A percentile compares a stretch with the other conserved stretches of the same genome.
Conservation (phyloP, 2,888 invertebrate genomes). For the Leptinotarsa peninsularis region DNA sequence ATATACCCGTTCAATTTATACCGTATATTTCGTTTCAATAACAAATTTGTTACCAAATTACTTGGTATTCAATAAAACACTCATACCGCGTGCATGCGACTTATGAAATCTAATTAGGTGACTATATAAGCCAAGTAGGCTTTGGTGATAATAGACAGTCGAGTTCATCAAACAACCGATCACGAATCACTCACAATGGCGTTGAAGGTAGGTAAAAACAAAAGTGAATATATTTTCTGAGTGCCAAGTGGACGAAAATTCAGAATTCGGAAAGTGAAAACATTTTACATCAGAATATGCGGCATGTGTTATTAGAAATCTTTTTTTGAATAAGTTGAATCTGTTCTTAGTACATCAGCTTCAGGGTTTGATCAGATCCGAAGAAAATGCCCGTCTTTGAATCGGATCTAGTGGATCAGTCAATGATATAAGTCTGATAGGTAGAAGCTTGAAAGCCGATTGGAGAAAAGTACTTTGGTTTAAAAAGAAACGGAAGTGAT, state of each 20-base stretch:
- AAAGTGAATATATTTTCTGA: background rate
- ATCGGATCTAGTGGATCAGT: background rate
- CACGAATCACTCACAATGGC: slow-evolving; percentile 47
- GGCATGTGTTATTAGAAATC: too few species aligned
- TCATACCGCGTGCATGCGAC: slow-evolving; percentile 33
- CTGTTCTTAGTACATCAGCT: background rate
- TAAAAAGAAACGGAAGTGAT: background rate
- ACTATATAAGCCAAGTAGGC: slow-evolving; percentile 49
- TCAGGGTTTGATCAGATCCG: background rate
- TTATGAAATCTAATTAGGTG: slow-evolving; percentile 49
- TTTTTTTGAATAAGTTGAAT: background rate
- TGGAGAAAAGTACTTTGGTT: background rate
- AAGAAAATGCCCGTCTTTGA: background rate
- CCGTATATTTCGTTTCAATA: background rate
- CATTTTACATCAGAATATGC: background rate
- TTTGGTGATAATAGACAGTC: slow-evolving; percentile 33
- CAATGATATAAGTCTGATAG: slow-evolving; percentile 2
- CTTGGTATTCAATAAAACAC: slow-evolving; percentile 47
- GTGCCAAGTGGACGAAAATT: background rate
- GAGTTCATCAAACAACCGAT: slow-evolving; percentile 19
- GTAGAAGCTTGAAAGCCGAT: background rate
- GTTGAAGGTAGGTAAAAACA: slow-evolving; percentile 51
- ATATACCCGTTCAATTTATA: too few species aligned
- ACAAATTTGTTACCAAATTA: slow-evolving; percentile 41
- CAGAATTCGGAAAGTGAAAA: background rate